Evolutionary conservation across 2,888 invertebrate genomes (phyloP), one percentile per base, ranked within the genome.

Genomic region (Euplexia lucipara): DNA sequence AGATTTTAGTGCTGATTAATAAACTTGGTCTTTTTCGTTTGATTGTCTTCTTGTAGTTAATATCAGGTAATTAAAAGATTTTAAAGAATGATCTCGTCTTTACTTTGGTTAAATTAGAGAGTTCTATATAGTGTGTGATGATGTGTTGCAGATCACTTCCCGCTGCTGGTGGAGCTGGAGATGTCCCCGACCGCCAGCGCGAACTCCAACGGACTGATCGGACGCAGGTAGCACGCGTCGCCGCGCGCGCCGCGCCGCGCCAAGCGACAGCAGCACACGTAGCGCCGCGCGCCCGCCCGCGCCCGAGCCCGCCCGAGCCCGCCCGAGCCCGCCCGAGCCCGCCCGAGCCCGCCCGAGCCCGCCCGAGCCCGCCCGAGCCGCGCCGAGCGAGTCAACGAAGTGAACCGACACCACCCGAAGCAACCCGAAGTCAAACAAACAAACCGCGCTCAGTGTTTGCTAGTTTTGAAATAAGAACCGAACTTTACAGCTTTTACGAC

Each of bases 141-240:
- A 1, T 4, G 14, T 22, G n/a, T 57, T 68, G 0, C 95, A 97
- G 99, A 99, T 96, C 99, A 99, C 95, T 98, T 99, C 94, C 98
- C 98, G 56, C 96, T 99, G 75, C 96, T 99, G 87, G 98, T 98
- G 70, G 98, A 99, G 92, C 92, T 99, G 86, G 98, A 99, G 95
- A 97, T 98, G 97, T 97, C 97, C 82, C 98, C 98, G 68, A 97
- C 97, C 84, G 96, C 97, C 89, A 96, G 96, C 87, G 96, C 96
- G 86, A 96, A 96, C 91, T 96, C 97, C 86, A 98, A 98, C 95
- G 98, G 98, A 61, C 96, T 98, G 82, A 97, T 98, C 88, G 96
- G 97, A 88, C 97, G 98, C 91, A 98, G 98, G 98, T 98, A 97
- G 97, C 97, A 97, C 88, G 83, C 87, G 81, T 82, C 75, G 3